Conservation (phyloP, 2,113 vertebrate genomes). For the Hydrolagus affinis region DNA sequence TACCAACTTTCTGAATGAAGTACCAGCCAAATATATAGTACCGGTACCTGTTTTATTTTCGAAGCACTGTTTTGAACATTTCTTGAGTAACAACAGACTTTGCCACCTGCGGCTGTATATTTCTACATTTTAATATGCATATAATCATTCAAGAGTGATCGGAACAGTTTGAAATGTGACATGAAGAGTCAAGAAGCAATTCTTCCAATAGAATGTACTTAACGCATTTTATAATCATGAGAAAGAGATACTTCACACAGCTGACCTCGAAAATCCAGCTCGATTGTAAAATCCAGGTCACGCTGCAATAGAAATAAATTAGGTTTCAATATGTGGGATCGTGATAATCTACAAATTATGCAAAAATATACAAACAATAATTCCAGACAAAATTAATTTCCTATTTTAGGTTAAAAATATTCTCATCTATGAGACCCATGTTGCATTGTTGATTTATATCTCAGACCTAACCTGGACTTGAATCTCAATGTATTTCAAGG, state of each 20-base stretch:
- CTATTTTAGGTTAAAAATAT: too few species aligned
- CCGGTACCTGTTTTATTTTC: background rate
- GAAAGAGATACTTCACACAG: constrained; percentile 86
- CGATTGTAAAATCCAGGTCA: constrained; percentile 92
- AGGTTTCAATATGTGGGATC: background rate
- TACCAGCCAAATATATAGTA: background rate
- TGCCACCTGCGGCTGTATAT: background rate
- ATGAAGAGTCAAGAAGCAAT: background rate
- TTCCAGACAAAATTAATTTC: too few species aligned
- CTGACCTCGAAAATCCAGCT: constrained; percentile 97
- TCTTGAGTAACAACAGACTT: background rate
- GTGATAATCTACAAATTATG: background rate
- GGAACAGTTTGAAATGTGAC: background rate
- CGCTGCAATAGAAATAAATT: constrained; percentile 59
- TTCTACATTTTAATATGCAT: background rate
- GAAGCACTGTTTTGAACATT: background rate
- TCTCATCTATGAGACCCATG: too few species aligned
- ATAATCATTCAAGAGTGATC: background rate
- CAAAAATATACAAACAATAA: too few species aligned
- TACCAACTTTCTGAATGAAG: background rate
- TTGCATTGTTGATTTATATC: too few species aligned
- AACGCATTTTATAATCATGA: constrained; percentile 98
- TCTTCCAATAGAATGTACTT: constrained; percentile 37
- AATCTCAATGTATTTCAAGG: too few species aligned
- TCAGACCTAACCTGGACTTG: too few species aligned